Base-by-base conservation (phyloP, 2,797 vertebrate genomes). In the Psittacula derbiana region DNA sequence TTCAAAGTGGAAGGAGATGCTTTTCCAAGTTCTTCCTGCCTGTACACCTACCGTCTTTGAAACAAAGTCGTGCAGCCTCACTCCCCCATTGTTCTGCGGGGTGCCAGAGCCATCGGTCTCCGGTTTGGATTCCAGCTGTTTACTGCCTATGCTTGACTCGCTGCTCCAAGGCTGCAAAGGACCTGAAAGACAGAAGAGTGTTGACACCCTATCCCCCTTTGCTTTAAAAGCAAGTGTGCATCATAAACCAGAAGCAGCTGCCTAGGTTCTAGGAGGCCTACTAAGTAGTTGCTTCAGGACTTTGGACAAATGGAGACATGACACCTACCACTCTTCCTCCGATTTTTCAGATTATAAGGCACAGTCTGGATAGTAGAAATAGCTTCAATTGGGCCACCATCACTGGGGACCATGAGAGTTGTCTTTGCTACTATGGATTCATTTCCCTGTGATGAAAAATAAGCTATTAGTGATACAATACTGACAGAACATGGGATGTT, bases 361-460 rank as follows among this genome's bases (percentile, higher is more conserved):
- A 99, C 94, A 1, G 98, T 98, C 95, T 99, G 99, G 88, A 99
- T 99, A 64, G 99, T 99, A 10, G 99, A 99, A 50, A 99, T 95
- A 0, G 99, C 99, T 96, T 99, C 99, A 52, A 99, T 99, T 11
- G 99, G 98, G 31, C 99, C 99, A 28, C 99, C 99, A 79, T 99
- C 97, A 2, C 80, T 97, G 47, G 99, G 99, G 36, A 99, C 98
- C 8, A 98, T 99, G 85, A 99, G 96, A 24, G 98, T 99, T 69
- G 99, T 99, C 97, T 98, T 99, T 21, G 99, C 98, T 79, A 99
- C 98, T 53, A 99, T 98, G 67, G 99, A 99, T 94, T 99, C 99
- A 62, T 99, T 99, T 53, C 95, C 98, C 99, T 99, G 87, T 24
- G 95, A 88, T 1, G 60, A 94, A 33, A 83, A 19, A 52, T 0